Percentiles rank a stretch among this genome's conserved stretches.
These are phyloP conservation scores for Sula dactylatra DNA, from an alignment of 2,113 vertebrate genomes.

Conservation along the genomic window DNA sequence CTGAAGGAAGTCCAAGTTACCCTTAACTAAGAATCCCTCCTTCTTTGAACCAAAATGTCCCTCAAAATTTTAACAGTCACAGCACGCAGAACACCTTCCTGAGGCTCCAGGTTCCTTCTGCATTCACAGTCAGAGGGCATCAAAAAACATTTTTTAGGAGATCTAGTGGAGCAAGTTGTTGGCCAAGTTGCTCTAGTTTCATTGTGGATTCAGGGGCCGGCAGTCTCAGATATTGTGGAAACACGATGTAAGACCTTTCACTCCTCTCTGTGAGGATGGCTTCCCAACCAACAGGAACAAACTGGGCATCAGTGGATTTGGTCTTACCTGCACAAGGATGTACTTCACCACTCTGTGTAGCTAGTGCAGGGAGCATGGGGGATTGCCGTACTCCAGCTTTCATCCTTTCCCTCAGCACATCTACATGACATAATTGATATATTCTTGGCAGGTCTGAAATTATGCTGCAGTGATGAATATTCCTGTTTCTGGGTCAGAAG, in stretches of 20 bases:
- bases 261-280: not conserved
- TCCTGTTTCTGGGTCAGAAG: slow-evolving; percentile 54
- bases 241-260: not conserved
- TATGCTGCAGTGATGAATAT: slow-evolving; percentile 53
- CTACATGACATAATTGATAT: slow-evolving; percentile 19
- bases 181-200: not conserved
- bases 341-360: not conserved
- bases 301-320: not conserved
- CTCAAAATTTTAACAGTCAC: not conserved
- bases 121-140: not conserved
- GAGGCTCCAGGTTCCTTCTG: not conserved
- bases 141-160: not conserved
- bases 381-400: not conserved
- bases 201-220: not conserved
- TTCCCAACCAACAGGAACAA: not conserved
- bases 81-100: not conserved
- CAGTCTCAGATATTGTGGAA: not conserved
- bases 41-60: not conserved
- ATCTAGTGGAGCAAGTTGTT: not conserved
- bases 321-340: not conserved
- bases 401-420: not conserved
- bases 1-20: not conserved
- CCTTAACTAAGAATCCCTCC: not conserved
- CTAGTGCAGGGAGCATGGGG: not conserved
- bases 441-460: slow-evolving; percentile 62